These are phyloP conservation scores for Vicugna pacos DNA, from an alignment of 2,113 vertebrate genomes.

Conservation along the genomic window DNA sequence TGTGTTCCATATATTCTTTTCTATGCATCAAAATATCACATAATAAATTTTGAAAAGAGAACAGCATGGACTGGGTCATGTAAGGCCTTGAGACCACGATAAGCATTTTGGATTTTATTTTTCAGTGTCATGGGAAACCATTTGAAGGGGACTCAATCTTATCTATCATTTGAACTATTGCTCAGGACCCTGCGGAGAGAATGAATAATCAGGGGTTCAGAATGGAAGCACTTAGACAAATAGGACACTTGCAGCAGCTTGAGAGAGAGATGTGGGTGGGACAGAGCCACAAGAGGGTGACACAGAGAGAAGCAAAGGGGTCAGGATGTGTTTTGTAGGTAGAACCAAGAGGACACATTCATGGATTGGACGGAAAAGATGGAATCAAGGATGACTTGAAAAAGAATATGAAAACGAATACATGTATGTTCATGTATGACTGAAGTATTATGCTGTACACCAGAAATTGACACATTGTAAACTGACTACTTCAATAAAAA, in stretches of 20 bases:
- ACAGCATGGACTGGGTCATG: not conserved
- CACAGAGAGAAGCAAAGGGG: fast-evolving
- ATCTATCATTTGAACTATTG: not conserved
- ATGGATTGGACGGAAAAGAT: not conserved
- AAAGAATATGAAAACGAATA: too few relatives aligned
- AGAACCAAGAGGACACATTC: not conserved
- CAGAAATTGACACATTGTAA: too few relatives aligned
- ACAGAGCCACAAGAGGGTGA: too few relatives aligned
- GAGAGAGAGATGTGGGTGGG: too few relatives aligned
- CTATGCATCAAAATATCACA: not conserved
- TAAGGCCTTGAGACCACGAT: not conserved
- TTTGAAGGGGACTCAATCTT: not conserved
- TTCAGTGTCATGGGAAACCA: not conserved
- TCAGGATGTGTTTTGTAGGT: not conserved
- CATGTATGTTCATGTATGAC: too few relatives aligned
- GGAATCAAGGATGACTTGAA: not conserved
- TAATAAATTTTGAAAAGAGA: not conserved
- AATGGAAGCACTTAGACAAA: not conserved
- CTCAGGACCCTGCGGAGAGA: not conserved
- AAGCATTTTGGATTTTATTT: not conserved
- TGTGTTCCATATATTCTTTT: not conserved
- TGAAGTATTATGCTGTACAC: too few relatives aligned
- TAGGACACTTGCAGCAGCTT: not conserved
- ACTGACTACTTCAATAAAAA: too few relatives aligned
- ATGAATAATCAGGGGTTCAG: too few relatives aligned